A percentile compares a stretch with the other conserved stretches of the same genome.
Conservation (phyloP, 2,113 vertebrate genomes). For the Cygnus atratus region DNA sequence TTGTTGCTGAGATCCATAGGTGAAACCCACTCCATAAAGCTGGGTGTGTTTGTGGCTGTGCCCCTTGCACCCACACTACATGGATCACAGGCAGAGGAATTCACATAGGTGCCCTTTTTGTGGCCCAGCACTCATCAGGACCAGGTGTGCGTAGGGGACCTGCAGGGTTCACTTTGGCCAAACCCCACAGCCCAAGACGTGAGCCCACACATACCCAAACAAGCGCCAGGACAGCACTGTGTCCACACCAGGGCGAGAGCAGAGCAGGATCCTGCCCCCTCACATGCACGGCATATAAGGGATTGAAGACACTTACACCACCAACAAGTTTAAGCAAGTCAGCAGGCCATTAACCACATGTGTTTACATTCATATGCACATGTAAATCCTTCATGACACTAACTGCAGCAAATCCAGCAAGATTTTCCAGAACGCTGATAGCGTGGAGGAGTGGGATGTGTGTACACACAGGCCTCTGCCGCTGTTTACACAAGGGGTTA, state of each 20-base stretch:
- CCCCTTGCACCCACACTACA: neutral
- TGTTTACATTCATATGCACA: neutral
- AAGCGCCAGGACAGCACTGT: fast-evolving
- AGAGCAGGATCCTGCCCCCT: neutral
- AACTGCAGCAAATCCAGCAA: neutral
- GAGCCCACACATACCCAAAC: fast-evolving
- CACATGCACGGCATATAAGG: neutral
- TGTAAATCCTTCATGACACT: neutral
- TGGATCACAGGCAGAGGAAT: neutral
- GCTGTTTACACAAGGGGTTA: neutral
- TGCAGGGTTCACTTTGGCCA: neutral
- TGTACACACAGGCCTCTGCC: fast-evolving
- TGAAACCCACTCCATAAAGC: neutral
- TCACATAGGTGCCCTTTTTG: fast-evolving
- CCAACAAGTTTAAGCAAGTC: neutral
- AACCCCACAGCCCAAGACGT: neutral
- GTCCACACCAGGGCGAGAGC: neutral
- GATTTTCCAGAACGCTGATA: neutral
- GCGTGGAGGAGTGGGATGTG: fast-evolving
- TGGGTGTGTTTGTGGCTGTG: fast-evolving
- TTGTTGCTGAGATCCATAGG: neutral
- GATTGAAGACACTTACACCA: neutral
- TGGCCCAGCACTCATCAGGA: neutral
- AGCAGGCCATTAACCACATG: neutral
- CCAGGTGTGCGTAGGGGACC: fast-evolving